Evolutionary conservation across 2,797 vertebrate genomes (phyloP).

Genomic region (Gobio occitaniae): DNA sequence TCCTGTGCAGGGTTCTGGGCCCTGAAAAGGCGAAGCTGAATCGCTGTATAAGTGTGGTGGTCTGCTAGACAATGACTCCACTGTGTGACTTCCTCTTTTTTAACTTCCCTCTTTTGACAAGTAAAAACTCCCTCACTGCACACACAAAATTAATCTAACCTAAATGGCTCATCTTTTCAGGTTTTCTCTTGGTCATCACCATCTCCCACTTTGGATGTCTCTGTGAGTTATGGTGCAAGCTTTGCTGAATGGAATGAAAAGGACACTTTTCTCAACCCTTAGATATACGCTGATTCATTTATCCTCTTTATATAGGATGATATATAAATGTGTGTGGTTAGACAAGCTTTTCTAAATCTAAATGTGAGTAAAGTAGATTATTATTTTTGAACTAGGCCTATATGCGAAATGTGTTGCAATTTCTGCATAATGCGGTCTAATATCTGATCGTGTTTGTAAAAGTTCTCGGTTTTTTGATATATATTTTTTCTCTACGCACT

Average conservation of each 20-base stretch:
- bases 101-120: slow-evolving; percentile 26
- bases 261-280: slow-evolving; percentile 16
- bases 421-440: neutral
- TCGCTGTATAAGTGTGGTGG: slow-evolving; percentile 67
- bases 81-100: slow-evolving; percentile 69
- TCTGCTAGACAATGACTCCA: slow-evolving; percentile 78
- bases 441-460: neutral
- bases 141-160: slow-evolving; percentile 27
- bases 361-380: neutral
- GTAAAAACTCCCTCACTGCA: slow-evolving; percentile 30
- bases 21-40: slow-evolving; percentile 59
- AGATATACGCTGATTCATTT: neutral
- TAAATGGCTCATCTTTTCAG: slow-evolving; percentile 30
- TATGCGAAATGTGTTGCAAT: neutral
- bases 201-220: neutral
- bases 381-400: neutral
- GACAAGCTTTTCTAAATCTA: neutral
- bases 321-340: neutral
- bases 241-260: slow-evolving; percentile 18
- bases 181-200: slow-evolving; percentile 18
- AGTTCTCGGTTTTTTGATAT: neutral
- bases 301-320: neutral
- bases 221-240: slow-evolving; percentile 11
- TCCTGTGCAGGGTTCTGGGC: slow-evolving; percentile 45
- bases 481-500: slow-evolving; percentile 62